Evolutionary conservation across 2,113 vertebrate genomes (phyloP), one percentile per base, ranked within the genome.

Genomic region (Xenotilapia flavipinnis): DNA sequence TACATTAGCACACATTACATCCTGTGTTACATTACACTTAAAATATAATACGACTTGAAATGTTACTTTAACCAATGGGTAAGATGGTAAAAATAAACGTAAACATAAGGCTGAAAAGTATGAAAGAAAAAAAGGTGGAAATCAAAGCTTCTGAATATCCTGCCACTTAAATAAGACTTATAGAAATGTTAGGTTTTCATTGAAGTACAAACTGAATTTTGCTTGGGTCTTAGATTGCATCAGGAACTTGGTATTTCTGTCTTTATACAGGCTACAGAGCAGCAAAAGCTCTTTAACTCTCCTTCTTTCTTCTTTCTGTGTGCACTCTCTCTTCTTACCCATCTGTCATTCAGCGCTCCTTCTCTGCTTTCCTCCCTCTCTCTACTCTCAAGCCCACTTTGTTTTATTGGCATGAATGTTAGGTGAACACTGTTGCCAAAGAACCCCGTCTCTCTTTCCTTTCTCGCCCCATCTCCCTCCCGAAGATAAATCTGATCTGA

Each of bases 401-500:
- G 65, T 87, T 90, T 93, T 88, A 90, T 87, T 94, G 92, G 92
- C 90, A 92, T 89, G 75, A 94, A 90, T 85, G 56, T 90, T 90
- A 73, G 88, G 93, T 90, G 90, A 93, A 91, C 68, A 84, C 68
- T 87, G 84, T 79, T 93, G 93, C 93, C 90, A 94, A 91, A 88
- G 82, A 81, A 77, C 87, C 73, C 70, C 55, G 68, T 88, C 87
- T 81, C 89, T 82, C 80, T 86, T 81, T 93, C 84, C 79, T 89
- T 88, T 88, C 82, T 82, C 84, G 82, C 82, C 80, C 75, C 51
- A 10, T 90, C 86, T 90, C 87, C 60, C 80, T 91, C 91, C 92
- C 88, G 33, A 87, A 53, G 89, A 93, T 91, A 93, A 95, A 95
- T 94, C 94, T 90, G 90, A 95, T 94, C 94, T 92, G 89, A 93